Base-by-base conservation (phyloP, 2,113 vertebrate genomes). In the Halichoeres trimaculatus region DNA sequence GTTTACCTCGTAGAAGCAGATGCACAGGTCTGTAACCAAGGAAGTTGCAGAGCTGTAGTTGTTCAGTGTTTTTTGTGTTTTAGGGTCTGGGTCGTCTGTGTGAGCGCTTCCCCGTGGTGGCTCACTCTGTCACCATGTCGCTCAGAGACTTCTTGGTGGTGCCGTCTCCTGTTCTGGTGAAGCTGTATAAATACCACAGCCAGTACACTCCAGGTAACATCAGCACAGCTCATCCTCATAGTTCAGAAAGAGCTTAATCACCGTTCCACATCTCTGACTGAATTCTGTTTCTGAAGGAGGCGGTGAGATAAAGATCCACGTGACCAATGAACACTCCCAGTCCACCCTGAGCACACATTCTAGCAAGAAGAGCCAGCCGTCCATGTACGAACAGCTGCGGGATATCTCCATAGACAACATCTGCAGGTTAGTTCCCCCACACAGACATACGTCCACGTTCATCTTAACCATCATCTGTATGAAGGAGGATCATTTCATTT, bases 321-420 rank as follows among this genome's bases (percentile, higher is more conserved):
- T 99, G 52, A 99, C 98, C 68, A 99, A 96, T 0, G 98, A 99
- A 73, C 96, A 99, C 59, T 96, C 97, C 0, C 97, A 99, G 89
- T 95, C 97, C 0, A 98, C 97, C 11, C 91, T 99, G 57, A 98
- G 91, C 8, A 88, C 95, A 1, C 90, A 93, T 66, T 56, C 93
- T 0, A 95, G 92, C 81, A 99, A 92, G 93, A 99, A 95, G 87
- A 95, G 89, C 67, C 97, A 97, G 55, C 94, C 96, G 0, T 98
- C 98, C 79, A 98, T 99, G 98, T 99, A 99, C 0, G 98, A 99
- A 62, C 98, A 99, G 88, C 96, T 99, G 40, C 91, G 98, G n/a
- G 98, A 99, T 87, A 96, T 99, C 60, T 97, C 98, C 70, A 99
- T 99, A 3, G 96, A 99, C 61, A 99, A 98, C 87, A 98, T 99